Conservation (phyloP, 2,113 vertebrate species). For the Cyprinus carpio region DNA sequence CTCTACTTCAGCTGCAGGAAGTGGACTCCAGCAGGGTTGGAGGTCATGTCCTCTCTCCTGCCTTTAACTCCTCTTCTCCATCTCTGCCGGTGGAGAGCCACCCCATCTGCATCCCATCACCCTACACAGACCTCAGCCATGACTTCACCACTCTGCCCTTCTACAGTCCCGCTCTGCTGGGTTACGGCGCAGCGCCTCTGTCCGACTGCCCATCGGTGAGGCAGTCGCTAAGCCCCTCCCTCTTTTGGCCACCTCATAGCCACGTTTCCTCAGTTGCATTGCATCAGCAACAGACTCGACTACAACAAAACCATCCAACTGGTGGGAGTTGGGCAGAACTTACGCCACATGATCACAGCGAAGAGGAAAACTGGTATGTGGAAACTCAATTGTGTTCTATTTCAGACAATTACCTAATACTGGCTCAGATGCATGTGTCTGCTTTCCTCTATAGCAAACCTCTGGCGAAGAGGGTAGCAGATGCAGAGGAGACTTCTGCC, state of each 20-base stretch:
- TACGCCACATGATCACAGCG: conserved; percentile 68
- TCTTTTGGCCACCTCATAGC: conserved; percentile 83
- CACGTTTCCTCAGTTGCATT: conserved; percentile 79
- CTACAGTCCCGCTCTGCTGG: conserved; percentile 84
- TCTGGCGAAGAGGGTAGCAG: conserved; percentile 73
- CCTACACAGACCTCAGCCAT: conserved; percentile 82
- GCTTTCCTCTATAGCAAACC: conserved; percentile 72
- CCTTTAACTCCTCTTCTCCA: conserved; percentile 75
- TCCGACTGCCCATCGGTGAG: conserved; percentile 71
- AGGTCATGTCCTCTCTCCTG: conserved; percentile 75
- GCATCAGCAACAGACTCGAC: conserved; percentile 76
- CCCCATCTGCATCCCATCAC: conserved; percentile 85
- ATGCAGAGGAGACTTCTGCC: conserved; percentile 68
- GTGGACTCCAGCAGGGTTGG: conserved; percentile 77
- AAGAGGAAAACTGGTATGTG: conserved; percentile 76
- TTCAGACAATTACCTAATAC: not conserved
- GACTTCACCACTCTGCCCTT: conserved; percentile 85
- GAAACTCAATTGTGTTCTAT: not conserved
- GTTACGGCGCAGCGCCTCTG: conserved; percentile 74
- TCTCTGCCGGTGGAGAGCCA: conserved; percentile 76
- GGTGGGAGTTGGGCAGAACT: conserved; percentile 82
- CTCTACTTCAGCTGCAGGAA: conserved; percentile 73
- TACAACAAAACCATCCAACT: conserved; percentile 79
- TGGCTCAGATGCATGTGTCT: not conserved
- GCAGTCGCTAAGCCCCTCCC: conserved; percentile 78